Base-by-base conservation (phyloP, 2,113 vertebrate genomes). In the Nibea albiflora region DNA sequence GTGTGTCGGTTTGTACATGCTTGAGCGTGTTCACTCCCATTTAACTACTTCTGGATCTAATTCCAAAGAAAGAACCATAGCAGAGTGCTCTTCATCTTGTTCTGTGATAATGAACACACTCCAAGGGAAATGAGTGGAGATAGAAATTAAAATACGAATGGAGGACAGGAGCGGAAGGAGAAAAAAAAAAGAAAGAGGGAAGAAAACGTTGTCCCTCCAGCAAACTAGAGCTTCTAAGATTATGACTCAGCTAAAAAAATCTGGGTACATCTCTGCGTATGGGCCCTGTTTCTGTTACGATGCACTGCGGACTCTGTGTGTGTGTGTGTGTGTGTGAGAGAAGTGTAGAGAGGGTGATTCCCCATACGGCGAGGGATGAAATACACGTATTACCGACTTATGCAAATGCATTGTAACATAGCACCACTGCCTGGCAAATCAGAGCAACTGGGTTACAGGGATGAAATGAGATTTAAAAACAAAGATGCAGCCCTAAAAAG, bases 181-280 rank as follows among this genome's bases (percentile, higher is more conserved):
- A 28, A 12, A 72, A 46, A 50, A 72, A 80, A 81, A 71, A 69
- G 16, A 75, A 47, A 67, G 56, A 58, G 15, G 39, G 17, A 54
- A 67, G 53, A 73, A 87, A 80, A 77, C 5, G 68, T 19, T 71
- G 68, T 64, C 57, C 77, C 84, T 80, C 69, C 52, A 91, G 80
- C 70, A 82, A 76, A 87, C 57, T 75, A 62, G 66, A 78, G 82
- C 75, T 85, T 83, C 66, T 31, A 58, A 72, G 78, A 85, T 76
- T 84, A 87, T 75, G 80, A 85, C 81, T 90, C 88, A 75, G n/a
- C 70, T 71, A 69, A 81, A 89, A 35, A 39, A 89, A 84, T 82
- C 70, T 83, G 56, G 52, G 68, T 58, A 60, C 24, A 50, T 78
- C 35, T 77, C 31, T 53, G 46, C 67, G 47, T 73, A 52, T 63